Evolutionary conservation across 2,797 vertebrate species (phyloP), one percentile per base, ranked within the genome.

Genomic region (Artibeus lituratus): DNA sequence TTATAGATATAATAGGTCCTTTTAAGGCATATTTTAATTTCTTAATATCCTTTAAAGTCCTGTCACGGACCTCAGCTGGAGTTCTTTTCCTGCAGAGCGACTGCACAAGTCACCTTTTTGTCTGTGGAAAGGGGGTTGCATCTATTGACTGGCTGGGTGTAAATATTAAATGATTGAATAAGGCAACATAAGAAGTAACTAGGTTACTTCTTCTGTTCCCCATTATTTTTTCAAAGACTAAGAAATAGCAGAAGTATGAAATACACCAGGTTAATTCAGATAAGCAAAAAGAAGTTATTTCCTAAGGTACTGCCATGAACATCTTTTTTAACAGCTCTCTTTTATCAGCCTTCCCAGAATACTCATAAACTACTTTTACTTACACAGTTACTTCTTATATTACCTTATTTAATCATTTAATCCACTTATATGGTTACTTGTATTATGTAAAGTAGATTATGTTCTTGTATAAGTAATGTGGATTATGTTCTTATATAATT

Each of bases 171-270:
- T 89, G 78, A 90, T 88, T 96, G 83, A 94, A 76, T 81, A 59
- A 95, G 65, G 90, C 92, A 88, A 83, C 88, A 88, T 92, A 91
- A 93, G 84, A 96, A 92, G 85, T 70, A 80, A 81, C 94, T 84
- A 86, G 82, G 72, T 57, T 92, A 59, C 90, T 95, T 82, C 67
- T 86, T 94, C 67, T 86, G 93, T 44, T 42, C 55, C 53, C 29
- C 39, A 39, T 95, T 95, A 16, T 69, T 91, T 97, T 93, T 88
- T 92, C 24, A 49, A 74, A 90, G 78, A 94, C 89, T n/a, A 93
- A 97, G 88, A 94, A 92, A 88, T 76, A 42, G 37, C 67, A 89
- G 93, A 91, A 90, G 65, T n/a, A 44, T 83, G 74, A 94, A 81
- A 82, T 72, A 81, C 67, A 37, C 72, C 65, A 85, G 70, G 44